Evolutionary conservation across 2,113 vertebrate genomes (phyloP), one percentile per base, ranked within the genome.

Genomic region (Cheirogaleus medius): DNA sequence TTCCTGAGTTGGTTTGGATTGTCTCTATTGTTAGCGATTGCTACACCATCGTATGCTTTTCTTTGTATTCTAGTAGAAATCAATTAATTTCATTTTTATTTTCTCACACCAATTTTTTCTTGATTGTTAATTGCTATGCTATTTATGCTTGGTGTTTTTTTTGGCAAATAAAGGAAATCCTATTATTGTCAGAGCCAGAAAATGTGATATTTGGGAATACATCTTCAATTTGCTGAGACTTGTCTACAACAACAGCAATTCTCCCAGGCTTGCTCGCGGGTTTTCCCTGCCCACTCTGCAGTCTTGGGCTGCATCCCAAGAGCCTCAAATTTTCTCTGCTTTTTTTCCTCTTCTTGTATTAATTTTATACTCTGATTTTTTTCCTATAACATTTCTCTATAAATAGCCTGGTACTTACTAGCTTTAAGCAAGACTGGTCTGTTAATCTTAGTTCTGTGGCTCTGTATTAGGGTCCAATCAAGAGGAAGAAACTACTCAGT

Each of bases 381-480:
- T 4, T 11, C 78, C 80, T 44, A 0, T 66, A 92, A 78, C 13
- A 14, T 13, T 49, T 78, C 29, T 88, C 34, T 73, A 56, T 85
- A 60, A 86, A 73, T 91, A 90, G 15, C 6, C 60, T 66, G 71
- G 58, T 1, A 54, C 71, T 84, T 60, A 68, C 52, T 77, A 77
- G 18, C 39, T 94, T 95, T 97, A 97, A 94, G 78, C 39, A 91
- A 81, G 39, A 39, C 63, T 73, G 37, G 27, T 77, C 88, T 88
- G 32, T 21, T 85, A 58, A 82, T 86, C n/a, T 94, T 29, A 29
- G 17, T 73, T 71, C 39, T 34, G 9, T 63, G 82, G 0, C 44
- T 97, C 63, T 85, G 13, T 81, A 63, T 64, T 42, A 90, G 52
- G 29, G 23, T 60, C 32, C 52, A 94, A 37, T 47, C 64, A 90